phyloP scores from a whole-genome alignment of 2,888 invertebrate genomes.

The Hemithea aestivaria region DNA sequence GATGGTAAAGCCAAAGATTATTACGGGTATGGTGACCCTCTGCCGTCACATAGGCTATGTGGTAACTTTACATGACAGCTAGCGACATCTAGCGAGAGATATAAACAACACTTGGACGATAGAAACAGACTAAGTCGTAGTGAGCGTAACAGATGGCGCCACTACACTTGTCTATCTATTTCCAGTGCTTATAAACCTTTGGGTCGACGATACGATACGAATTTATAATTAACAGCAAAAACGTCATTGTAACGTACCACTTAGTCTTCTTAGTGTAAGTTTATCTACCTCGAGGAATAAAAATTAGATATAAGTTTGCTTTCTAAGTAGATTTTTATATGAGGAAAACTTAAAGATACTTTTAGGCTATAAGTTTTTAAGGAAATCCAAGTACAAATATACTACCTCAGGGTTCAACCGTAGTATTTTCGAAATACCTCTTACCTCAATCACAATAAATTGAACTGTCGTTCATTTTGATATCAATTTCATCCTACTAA shows the following conservation, averaged over 20 bases:
- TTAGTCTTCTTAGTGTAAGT: conserved; percentile 56
- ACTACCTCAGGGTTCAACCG: conserved; percentile 78
- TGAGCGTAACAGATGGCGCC: conserved; percentile 11
- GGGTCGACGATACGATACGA: neutral
- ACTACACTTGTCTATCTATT: neutral
- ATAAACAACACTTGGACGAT: neutral
- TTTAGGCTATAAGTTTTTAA: conserved; percentile 57
- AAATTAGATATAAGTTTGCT: conserved; percentile 68
- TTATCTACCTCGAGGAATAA: conserved; percentile 78
- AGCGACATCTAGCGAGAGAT: conserved; percentile 7
- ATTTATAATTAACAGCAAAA: conserved; percentile 19
- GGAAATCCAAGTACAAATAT: conserved; percentile 73
- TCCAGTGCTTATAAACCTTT: neutral
- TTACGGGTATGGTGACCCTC: conserved; percentile 80
- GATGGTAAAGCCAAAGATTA: conserved; percentile 80
- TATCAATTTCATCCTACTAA: conserved; percentile 3
- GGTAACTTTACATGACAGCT: conserved; percentile 40
- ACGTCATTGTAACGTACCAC: conserved; percentile 48
- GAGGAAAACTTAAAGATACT: conserved; percentile 60
- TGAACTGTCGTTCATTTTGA: conserved; percentile 4
- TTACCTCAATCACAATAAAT: neutral
- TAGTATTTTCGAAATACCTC: conserved; percentile 29
- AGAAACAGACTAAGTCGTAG: neutral
- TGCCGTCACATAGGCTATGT: conserved; percentile 72
- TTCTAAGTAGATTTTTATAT: conserved; percentile 76